Percentiles rank a stretch among this genome's conserved stretches.
These are phyloP conservation scores for Anthopleura xanthogrammica DNA, from an alignment of 92 coral and sea anemone genomes.

Conservation along the genomic window DNA sequence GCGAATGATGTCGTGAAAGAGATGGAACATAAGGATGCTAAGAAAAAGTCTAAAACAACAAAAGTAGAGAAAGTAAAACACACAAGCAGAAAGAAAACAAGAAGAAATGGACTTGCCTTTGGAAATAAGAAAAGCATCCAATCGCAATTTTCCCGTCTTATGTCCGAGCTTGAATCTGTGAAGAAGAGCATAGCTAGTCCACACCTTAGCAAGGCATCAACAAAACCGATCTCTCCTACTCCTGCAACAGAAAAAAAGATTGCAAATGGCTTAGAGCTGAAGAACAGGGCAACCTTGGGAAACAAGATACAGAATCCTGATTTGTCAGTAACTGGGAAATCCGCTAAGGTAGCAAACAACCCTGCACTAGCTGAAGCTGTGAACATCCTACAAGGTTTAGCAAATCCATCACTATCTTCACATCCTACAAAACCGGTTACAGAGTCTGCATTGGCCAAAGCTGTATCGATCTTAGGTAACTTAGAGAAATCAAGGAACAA, in stretches of 20 bases:
- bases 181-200: constrained; percentile 10
- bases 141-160: constrained; percentile 12
- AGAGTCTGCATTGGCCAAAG: constrained; percentile 15
- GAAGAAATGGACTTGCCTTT: not conserved
- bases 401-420: constrained; percentile 1
- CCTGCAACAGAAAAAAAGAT: not conserved
- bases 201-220: not conserved
- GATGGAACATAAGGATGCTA: not conserved
- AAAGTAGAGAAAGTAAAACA: not conserved
- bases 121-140: constrained; percentile 6
- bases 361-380: constrained; percentile 32
- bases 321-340: not conserved
- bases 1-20: constrained; percentile 27
- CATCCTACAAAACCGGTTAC: constrained; percentile 16
- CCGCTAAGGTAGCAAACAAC: not conserved
- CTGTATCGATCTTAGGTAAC: constrained; percentile 10
- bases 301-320: not conserved
- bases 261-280: not conserved
- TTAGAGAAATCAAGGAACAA: not conserved
- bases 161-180: constrained; percentile 28
- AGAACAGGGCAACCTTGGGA: not conserved
- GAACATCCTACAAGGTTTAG: not conserved
- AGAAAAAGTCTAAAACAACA: not conserved
- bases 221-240: not conserved
- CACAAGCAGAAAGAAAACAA: not conserved